Percentiles rank a stretch among this genome's conserved stretches.
phyloP scores from a whole-genome alignment of 2,888 invertebrate genomes.

The Sinopyrophorus schimmeli region DNA sequence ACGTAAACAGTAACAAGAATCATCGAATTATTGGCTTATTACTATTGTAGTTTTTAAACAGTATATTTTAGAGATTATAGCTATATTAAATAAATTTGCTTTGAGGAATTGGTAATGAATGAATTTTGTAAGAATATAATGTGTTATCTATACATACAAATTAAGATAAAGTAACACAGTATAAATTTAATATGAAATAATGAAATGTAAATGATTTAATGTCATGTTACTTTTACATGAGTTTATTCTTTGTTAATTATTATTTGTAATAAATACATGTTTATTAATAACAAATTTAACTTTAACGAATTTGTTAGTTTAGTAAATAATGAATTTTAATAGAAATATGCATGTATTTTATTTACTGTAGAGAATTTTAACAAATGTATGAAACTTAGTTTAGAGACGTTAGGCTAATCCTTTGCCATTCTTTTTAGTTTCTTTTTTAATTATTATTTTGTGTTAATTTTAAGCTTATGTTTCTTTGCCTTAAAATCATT shows the following conservation, averaged over 20 bases:
- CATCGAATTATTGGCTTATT: conserved; percentile 15
- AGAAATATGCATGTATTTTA: conserved; percentile 4
- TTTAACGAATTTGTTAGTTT: neutral
- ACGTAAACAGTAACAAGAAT: conserved; percentile 3
- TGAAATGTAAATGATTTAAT: conserved; percentile 21
- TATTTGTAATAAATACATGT: conserved; percentile 38
- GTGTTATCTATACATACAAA: conserved; percentile 18
- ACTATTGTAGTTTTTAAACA: neutral
- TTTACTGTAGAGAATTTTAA: conserved; percentile 7
- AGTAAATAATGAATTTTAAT: neutral
- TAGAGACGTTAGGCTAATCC: conserved; percentile 9
- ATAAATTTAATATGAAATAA: conserved; percentile 13
- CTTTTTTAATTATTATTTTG: conserved; percentile 3
- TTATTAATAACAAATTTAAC: conserved; percentile 17
- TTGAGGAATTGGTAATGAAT: neutral
- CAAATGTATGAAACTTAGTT: conserved; percentile 1
- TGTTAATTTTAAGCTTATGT: neutral
- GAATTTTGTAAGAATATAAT: conserved; percentile 15
- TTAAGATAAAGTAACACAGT: conserved; percentile 19
- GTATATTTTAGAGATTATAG: neutral
- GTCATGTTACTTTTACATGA: conserved; percentile 32
- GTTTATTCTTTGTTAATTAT: conserved; percentile 38
- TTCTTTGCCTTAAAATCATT: conserved; percentile 4
- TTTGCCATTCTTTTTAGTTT: conserved; percentile 3
- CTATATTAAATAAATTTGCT: neutral